Evolutionary conservation across 2,797 vertebrate genomes (phyloP).

Genomic region (Silurus lanzhouensis): DNA sequence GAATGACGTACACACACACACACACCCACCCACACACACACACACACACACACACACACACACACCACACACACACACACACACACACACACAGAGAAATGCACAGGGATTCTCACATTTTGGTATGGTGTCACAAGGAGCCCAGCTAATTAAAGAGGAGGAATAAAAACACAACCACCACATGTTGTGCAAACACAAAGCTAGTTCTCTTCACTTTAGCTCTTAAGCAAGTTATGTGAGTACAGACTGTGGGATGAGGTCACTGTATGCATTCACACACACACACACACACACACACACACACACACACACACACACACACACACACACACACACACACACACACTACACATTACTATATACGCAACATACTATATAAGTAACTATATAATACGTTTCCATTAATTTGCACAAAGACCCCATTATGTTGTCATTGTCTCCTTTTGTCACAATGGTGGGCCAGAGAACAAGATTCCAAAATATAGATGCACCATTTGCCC

Average conservation of each 20-base stretch:
- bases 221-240: slow-evolving; percentile 37
- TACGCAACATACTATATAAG: background rate
- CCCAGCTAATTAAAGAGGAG: slow-evolving; percentile 63
- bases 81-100: slow-evolving; percentile 2
- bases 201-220: slow-evolving; percentile 56
- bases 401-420: background rate
- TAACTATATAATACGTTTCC: background rate
- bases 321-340: background rate
- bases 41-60: background rate
- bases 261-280: background rate
- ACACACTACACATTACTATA: background rate
- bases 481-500: slow-evolving; percentile 13
- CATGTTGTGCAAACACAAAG: slow-evolving; percentile 64
- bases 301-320: background rate
- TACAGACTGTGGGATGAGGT: slow-evolving; percentile 18
- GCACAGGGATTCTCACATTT: slow-evolving; percentile 20
- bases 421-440: slow-evolving; percentile 20
- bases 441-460: slow-evolving; percentile 20
- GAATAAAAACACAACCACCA: slow-evolving; percentile 58
- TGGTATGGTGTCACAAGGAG: slow-evolving; percentile 46
- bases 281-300: background rate
- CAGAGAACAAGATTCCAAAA: background rate
- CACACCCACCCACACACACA: background rate
- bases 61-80: background rate
- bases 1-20: too few relatives aligned